A percentile compares a stretch with the other conserved stretches of the same genome.
phyloP scores from a whole-genome alignment of 2,888 invertebrate species.

The Drosophila paucipuncta region DNA sequence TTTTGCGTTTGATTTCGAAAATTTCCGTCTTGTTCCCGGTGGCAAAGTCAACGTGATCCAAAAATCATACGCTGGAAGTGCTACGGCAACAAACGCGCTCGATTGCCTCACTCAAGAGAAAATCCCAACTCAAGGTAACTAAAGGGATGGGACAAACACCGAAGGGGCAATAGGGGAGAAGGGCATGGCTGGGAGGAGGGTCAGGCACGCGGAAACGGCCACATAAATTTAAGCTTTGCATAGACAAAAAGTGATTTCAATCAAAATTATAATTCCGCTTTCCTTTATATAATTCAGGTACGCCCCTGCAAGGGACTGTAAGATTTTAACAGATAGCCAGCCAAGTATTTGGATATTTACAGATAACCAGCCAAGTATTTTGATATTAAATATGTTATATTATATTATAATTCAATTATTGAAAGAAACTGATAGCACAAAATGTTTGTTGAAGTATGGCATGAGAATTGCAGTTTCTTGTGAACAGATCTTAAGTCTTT shows the following conservation, averaged over 20 bases:
- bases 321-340: not conserved
- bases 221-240: not conserved
- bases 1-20: slow-evolving; percentile 3
- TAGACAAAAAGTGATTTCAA: not conserved
- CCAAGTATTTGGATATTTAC: not conserved
- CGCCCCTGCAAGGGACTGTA: not conserved
- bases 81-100: slow-evolving; percentile 94
- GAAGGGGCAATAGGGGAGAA: not conserved
- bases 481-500: not conserved
- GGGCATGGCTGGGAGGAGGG: not conserved
- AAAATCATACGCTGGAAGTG: slow-evolving; percentile 88
- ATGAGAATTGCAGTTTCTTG: not conserved
- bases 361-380: too few relatives aligned
- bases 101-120: slow-evolving; percentile 89
- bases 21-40: slow-evolving; percentile 1
- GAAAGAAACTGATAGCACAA: not conserved
- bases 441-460: not conserved
- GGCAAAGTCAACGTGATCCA: slow-evolving; percentile 21
- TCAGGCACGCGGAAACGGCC: not conserved
- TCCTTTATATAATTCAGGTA: not conserved
- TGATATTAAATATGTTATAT: not conserved
- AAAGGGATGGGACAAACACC: not conserved
- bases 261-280: not conserved
- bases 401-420: not conserved
- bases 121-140: slow-evolving; percentile 85